Evolutionary conservation across 2,113 vertebrate genomes (phyloP).

Genomic region (Nycticryphes semicollaris): DNA sequence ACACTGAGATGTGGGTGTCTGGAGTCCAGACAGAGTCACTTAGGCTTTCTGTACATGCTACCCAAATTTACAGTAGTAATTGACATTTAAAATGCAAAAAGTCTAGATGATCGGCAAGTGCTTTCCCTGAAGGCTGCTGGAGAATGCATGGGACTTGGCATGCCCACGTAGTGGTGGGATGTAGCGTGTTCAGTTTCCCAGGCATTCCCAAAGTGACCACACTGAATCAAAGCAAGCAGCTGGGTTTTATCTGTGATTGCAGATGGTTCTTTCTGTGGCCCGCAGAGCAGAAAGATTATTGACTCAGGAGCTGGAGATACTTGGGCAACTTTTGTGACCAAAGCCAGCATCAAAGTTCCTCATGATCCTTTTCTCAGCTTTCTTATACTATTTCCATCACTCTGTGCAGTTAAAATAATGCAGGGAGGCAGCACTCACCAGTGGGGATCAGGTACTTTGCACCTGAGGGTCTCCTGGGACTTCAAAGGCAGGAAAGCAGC

Average conservation of each 20-base stretch:
- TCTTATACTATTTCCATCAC: background rate
- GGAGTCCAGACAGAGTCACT: background rate
- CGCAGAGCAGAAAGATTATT: background rate
- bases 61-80: background rate
- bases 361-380: background rate
- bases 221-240: background rate
- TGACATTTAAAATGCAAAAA: background rate
- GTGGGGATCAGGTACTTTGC: background rate
- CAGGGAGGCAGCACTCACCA: background rate
- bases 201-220: background rate
- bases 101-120: background rate
- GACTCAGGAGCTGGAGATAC: background rate
- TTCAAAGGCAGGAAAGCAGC: background rate
- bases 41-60: background rate
- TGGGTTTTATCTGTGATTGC: conserved; percentile 21
- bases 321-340: background rate
- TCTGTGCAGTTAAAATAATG: background rate
- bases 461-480: background rate
- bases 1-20: background rate
- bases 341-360: background rate
- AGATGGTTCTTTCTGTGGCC: background rate
- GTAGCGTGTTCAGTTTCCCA: accelerated
- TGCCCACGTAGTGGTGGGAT: accelerated
- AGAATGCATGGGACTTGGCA: background rate
- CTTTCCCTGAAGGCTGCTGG: background rate